Conservation (phyloP, 2,113 vertebrate species). For the Menidia beryllina region DNA sequence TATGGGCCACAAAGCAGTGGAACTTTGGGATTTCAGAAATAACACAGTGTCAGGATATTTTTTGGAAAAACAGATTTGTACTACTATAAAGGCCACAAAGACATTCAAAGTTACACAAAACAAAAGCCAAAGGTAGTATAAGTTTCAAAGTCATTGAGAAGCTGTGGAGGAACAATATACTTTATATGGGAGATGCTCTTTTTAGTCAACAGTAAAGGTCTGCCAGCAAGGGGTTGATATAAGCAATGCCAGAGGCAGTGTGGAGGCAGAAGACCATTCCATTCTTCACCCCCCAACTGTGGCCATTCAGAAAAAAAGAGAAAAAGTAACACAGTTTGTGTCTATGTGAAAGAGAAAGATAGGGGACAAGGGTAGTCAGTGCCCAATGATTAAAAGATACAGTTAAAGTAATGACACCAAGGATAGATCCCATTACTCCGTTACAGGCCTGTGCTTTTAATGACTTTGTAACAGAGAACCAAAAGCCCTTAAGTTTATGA, state of each 20-base stretch:
- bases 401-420: slow-evolving; percentile 45
- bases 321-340: slow-evolving; percentile 21
- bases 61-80: slow-evolving; percentile 33
- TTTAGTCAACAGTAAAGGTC: slow-evolving; percentile 74
- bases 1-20: not conserved
- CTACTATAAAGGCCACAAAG: slow-evolving; percentile 34
- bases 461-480: slow-evolving; percentile 25
- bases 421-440: slow-evolving; percentile 44
- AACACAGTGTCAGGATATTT: slow-evolving; percentile 20
- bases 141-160: slow-evolving; percentile 45
- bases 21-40: slow-evolving; percentile 40
- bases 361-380: slow-evolving; percentile 39
- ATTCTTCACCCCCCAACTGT: slow-evolving; percentile 59
- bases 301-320: slow-evolving; percentile 35
- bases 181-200: slow-evolving; percentile 56
- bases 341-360: slow-evolving; percentile 30
- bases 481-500: slow-evolving; percentile 16
- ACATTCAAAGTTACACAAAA: slow-evolving; percentile 51
- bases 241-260: slow-evolving; percentile 66
- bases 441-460: slow-evolving; percentile 37
- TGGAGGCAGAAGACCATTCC: slow-evolving; percentile 60
- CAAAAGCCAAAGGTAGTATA: slow-evolving; percentile 44
- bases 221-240: slow-evolving; percentile 71
- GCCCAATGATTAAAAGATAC: slow-evolving; percentile 55
- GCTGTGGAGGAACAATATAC: slow-evolving; percentile 35